phyloP scores from a whole-genome alignment of 2,888 invertebrate genomes.

The Timema cristinae region DNA sequence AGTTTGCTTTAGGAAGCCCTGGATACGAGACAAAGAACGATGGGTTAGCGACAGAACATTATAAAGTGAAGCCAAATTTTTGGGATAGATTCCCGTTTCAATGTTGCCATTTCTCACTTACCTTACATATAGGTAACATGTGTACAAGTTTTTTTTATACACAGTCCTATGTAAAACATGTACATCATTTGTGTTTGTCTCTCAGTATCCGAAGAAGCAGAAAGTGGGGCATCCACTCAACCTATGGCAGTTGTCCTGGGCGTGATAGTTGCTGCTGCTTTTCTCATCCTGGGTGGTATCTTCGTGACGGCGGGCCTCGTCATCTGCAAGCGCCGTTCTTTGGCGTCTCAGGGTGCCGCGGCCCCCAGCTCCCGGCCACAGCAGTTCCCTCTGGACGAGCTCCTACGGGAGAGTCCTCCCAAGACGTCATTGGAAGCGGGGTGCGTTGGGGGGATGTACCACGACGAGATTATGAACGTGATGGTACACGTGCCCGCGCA shows the following conservation, averaged over 20 bases:
- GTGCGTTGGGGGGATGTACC: conserved; percentile 42
- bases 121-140: background rate
- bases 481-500: conserved; percentile 38
- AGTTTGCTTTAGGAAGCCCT: too few species aligned
- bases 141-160: background rate
- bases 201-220: conserved; percentile 17
- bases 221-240: conserved; percentile 11
- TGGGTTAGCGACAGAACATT: too few species aligned
- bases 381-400: too few species aligned
- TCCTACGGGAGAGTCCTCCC: background rate
- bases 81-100: too few species aligned
- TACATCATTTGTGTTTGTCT: background rate
- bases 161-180: too few species aligned
- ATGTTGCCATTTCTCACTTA: background rate
- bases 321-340: conserved; percentile 41
- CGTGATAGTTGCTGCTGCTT: conserved; percentile 41
- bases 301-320: conserved; percentile 42
- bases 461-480: conserved; percentile 41
- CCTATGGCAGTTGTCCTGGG: conserved; percentile 39
- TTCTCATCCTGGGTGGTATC: conserved; percentile 42
- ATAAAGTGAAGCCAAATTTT: too few species aligned
- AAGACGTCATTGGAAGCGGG: conserved; percentile 40
- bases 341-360: conserved; percentile 28
- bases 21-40: too few species aligned
- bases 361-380: background rate